A percentile compares a stretch with the other conserved stretches of the same genome.
Conservation (phyloP, 2,888 invertebrate species). For the Meliscaeva auricollis region DNA sequence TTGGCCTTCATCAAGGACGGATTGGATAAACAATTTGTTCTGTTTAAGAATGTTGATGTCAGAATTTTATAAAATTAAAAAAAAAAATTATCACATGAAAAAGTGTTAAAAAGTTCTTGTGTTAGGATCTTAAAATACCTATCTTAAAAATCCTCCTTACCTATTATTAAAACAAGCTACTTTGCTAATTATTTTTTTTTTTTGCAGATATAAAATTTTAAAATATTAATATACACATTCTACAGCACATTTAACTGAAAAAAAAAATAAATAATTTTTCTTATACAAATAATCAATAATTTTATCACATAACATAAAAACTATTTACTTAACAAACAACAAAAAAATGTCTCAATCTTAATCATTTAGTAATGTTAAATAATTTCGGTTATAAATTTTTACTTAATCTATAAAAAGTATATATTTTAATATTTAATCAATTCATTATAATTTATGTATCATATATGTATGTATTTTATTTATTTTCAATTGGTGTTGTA, state of each 20-base stretch:
- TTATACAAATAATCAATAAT: neutral
- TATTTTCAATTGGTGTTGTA: slow-evolving; percentile 43
- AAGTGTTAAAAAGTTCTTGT: neutral
- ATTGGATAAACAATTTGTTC: too few species aligned
- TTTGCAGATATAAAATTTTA: neutral
- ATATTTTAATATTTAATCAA: slow-evolving; percentile 15
- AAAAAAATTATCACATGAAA: neutral
- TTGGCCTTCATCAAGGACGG: too few species aligned
- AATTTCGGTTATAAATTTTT: slow-evolving; percentile 29
- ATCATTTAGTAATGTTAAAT: neutral
- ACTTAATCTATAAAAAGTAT: slow-evolving; percentile 55
- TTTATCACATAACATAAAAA: neutral
- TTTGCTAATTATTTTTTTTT: neutral
- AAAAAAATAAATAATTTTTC: neutral
- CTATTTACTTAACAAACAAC: too few species aligned
- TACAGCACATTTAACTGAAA: neutral
- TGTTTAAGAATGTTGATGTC: too few species aligned
- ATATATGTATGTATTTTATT: neutral
- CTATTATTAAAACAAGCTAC: neutral
- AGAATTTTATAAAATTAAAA: too few species aligned
- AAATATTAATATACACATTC: slow-evolving; percentile 1
- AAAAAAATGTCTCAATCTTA: neutral
- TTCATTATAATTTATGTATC: too few species aligned
- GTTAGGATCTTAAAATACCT: neutral
- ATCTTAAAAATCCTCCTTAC: neutral